These are phyloP conservation scores for Allacma fusca DNA, from an alignment of 2,888 invertebrate genomes.

Conservation along the genomic window DNA sequence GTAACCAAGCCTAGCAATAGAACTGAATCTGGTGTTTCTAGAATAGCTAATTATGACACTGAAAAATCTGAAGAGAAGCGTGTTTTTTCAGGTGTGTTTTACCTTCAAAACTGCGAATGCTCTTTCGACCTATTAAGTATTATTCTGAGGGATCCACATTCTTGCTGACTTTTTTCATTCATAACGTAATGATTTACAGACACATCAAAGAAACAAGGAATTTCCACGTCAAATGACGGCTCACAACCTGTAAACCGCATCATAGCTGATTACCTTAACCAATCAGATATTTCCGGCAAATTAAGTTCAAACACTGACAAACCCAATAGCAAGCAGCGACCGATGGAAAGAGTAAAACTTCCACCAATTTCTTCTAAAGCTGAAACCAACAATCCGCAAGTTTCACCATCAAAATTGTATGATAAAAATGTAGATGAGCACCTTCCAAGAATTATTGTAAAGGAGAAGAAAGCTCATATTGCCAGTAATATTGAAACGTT, in stretches of 20 bases:
- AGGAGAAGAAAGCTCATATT: slow-evolving; percentile 30
- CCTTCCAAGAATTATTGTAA: slow-evolving; percentile 34
- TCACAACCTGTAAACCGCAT: slow-evolving; percentile 33
- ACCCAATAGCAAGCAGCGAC: neutral
- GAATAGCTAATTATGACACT: neutral
- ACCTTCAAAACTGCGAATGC: no score
- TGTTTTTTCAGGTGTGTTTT: neutral
- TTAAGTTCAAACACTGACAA: neutral
- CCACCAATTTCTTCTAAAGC: slow-evolving; percentile 38
- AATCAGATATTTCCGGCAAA: slow-evolving; percentile 21
- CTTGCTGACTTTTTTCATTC: neutral
- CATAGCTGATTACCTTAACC: slow-evolving; percentile 35
- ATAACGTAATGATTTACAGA: neutral
- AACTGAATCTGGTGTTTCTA: slow-evolving; percentile 11
- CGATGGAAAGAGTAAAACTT: slow-evolving; percentile 32
- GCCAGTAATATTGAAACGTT: slow-evolving; percentile 25
- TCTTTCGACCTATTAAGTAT: no score
- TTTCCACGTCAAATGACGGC: neutral
- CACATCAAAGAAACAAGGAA: slow-evolving; percentile 3
- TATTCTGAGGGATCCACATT: neutral
- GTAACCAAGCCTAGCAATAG: neutral
- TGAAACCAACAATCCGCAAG: neutral
- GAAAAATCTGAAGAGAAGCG: slow-evolving; percentile 24
- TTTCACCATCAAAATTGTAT: neutral
- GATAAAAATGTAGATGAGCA: slow-evolving; percentile 36